These are phyloP conservation scores for Propithecus deckenii DNA, from an alignment of 2,797 vertebrate species.

Conservation along the genomic window DNA sequence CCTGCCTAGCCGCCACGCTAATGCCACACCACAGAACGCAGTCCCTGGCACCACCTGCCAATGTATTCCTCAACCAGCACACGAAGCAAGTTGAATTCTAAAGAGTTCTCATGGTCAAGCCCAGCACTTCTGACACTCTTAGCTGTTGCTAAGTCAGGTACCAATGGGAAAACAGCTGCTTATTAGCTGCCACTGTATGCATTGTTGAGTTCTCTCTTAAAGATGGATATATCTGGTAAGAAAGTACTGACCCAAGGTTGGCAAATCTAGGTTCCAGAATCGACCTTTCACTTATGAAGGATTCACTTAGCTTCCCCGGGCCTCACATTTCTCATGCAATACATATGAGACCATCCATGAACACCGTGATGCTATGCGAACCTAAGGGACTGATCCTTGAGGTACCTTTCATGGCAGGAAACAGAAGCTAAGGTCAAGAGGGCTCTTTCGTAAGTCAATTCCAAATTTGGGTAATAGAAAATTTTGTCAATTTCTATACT, in stretches of 20 bases:
- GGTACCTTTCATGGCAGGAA: not conserved
- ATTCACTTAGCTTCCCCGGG: not conserved
- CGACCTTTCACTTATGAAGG: not conserved
- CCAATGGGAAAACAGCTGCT: not conserved
- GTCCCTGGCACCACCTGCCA: not conserved
- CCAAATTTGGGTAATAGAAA: not conserved
- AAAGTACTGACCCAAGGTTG: not conserved
- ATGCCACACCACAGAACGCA: not conserved
- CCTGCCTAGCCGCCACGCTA: not conserved
- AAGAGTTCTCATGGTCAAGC: not conserved
- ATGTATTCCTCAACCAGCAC: rapidly evolving
- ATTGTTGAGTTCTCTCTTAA: not conserved
- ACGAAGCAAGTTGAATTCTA: rapidly evolving
- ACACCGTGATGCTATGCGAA: not conserved
- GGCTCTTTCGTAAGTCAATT: not conserved
- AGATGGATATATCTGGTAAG: not conserved
- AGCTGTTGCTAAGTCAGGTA: not conserved
- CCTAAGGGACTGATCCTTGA: not conserved
- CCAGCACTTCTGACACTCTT: not conserved
- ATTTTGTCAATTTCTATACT: too few relatives aligned
- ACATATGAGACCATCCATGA: not conserved
- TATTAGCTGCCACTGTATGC: not conserved
- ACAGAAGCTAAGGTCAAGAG: not conserved
- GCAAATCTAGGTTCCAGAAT: not conserved
- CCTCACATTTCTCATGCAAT: not conserved